These are phyloP conservation scores for Callithrix jacchus DNA, from an alignment of 2,113 vertebrate species.

Conservation along the genomic window DNA sequence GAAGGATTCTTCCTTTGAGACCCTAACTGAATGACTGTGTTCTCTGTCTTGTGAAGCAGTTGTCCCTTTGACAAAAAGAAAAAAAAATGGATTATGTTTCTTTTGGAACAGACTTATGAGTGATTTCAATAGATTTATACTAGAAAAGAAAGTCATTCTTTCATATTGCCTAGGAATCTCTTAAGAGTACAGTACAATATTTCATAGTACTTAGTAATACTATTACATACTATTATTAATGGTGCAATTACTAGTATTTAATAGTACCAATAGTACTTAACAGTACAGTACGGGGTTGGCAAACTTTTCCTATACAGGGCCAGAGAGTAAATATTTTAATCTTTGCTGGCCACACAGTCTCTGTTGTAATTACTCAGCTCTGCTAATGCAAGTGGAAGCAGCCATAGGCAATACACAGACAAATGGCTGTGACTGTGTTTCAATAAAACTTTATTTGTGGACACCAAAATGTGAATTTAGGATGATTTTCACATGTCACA, in stretches of 20 bases:
- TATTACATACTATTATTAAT: background rate
- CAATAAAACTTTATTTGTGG: constrained; percentile 14
- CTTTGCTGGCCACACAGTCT: background rate
- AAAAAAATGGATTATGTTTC: background rate
- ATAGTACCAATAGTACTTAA: background rate
- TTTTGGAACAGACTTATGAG: background rate
- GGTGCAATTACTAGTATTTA: background rate
- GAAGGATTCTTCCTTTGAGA: background rate
- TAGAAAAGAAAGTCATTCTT: background rate
- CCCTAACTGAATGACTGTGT: too few relatives aligned
- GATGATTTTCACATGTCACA: background rate
- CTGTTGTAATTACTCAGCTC: background rate
- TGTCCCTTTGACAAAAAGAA: background rate
- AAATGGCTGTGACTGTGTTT: background rate
- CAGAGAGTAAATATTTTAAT: background rate
- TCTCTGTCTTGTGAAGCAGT: background rate
- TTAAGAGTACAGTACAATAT: background rate
- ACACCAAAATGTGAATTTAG: background rate
- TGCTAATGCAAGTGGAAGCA: background rate
- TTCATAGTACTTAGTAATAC: background rate
- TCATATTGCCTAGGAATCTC: background rate
- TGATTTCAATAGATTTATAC: background rate
- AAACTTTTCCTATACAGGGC: background rate
- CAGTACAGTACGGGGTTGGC: background rate
- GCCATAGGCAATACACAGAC: background rate